Evolutionary conservation across 2,797 vertebrate species (phyloP).

Genomic region (Microcaecilia unicolor): DNA sequence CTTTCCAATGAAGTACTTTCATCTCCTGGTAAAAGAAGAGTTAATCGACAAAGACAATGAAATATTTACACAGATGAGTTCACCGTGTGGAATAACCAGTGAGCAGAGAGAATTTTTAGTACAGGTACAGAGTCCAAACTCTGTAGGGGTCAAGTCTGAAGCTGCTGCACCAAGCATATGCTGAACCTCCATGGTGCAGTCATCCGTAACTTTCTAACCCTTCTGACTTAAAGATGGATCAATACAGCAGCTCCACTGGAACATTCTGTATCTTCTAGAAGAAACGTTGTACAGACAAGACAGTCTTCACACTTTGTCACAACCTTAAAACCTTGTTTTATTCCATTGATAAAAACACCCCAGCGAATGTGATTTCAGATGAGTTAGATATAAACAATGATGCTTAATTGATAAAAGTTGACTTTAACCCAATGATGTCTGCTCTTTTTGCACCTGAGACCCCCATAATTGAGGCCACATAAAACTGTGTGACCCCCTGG

Average conservation of each 20-base stretch:
- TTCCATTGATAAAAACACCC: no score
- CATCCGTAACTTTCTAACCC: constrained; percentile 18
- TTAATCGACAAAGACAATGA: constrained; percentile 67
- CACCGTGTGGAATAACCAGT: constrained; percentile 63
- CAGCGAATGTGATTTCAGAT: no score
- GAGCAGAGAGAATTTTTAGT: constrained; percentile 53
- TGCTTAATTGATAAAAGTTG: no score
- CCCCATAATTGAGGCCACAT: no score
- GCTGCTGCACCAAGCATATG: constrained; percentile 34
- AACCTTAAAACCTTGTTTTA: no score
- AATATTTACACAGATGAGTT: constrained; percentile 75
- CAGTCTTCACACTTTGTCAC: no score
- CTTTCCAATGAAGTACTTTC: constrained; percentile 27
- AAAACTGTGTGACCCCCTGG: no score
- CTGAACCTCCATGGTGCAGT: constrained; percentile 22
- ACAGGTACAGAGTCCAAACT: constrained; percentile 61
- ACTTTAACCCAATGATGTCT: no score
- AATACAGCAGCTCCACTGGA: no score
- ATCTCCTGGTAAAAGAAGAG: constrained; percentile 46
- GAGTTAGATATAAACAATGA: no score
- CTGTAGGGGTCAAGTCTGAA: constrained; percentile 23
- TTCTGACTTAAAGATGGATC: neutral
- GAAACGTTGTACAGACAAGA: neutral
- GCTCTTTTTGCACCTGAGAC: no score
- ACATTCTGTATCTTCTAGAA: no score